These are phyloP conservation scores for Mythimna vitellina DNA, from an alignment of 2,888 invertebrate species.

Conservation along the genomic window DNA sequence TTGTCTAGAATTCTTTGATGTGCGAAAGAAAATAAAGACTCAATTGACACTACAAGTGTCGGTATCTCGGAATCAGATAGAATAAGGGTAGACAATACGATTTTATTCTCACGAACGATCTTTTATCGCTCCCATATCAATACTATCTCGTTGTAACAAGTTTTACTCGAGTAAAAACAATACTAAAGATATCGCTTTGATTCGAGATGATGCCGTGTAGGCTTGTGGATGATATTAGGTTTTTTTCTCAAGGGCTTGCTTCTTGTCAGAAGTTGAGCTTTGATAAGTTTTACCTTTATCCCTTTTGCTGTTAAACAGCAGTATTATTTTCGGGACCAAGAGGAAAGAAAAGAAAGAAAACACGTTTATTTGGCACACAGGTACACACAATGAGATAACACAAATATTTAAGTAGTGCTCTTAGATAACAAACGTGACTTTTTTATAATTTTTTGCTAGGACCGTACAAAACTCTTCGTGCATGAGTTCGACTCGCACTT, in stretches of 20 bases:
- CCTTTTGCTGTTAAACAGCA: neutral
- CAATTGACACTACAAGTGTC: slow-evolving; percentile 29
- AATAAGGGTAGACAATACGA: slow-evolving; percentile 22
- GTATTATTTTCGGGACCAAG: neutral
- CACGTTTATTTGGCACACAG: too few species aligned
- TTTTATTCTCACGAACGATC: slow-evolving; percentile 34
- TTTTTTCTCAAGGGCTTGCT: slow-evolving; percentile 1
- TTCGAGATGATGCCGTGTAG: slow-evolving; percentile 5
- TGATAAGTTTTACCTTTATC: neutral
- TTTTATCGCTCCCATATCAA: slow-evolving; percentile 41
- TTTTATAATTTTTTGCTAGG: too few species aligned
- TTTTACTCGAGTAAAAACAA: slow-evolving; percentile 34
- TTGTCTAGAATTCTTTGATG: slow-evolving; percentile 10
- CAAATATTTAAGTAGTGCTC: too few species aligned
- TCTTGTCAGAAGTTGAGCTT: neutral
- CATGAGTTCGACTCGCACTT: too few species aligned
- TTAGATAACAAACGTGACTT: too few species aligned
- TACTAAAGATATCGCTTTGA: slow-evolving; percentile 30
- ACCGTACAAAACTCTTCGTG: too few species aligned
- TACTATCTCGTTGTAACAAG: slow-evolving; percentile 46
- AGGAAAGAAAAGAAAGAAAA: too few species aligned
- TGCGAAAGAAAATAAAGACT: slow-evolving; percentile 25
- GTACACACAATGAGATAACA: too few species aligned
- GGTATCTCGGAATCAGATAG: slow-evolving; percentile 14
- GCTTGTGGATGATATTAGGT: slow-evolving; percentile 7